Conservation (phyloP, 1,140 invertebrate genomes). For the Sycobia sp. region DNA sequence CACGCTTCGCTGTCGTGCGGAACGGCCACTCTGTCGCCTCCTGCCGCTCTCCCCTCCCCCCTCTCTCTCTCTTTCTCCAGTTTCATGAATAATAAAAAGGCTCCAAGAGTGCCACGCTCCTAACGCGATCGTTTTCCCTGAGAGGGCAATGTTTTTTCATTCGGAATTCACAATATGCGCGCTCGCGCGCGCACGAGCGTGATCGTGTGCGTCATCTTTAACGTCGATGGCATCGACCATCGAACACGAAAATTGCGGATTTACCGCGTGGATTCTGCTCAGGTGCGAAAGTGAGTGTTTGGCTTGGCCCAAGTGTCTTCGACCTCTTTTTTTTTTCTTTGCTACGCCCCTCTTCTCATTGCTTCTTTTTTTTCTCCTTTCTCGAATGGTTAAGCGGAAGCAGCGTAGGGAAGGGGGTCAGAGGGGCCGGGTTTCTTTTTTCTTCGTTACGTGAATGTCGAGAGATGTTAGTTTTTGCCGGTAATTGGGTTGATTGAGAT, state of each 20-base stretch:
- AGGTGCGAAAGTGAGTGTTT: constrained; percentile 3
- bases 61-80: constrained; percentile 45
- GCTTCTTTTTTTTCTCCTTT: no score
- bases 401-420: no score
- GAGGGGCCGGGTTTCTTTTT: no score
- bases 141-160: constrained; percentile 58
- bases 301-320: not conserved
- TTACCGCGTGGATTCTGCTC: constrained; percentile 14
- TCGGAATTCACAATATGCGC: constrained; percentile 51
- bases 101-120: constrained; percentile 49
- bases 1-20: constrained; percentile 25
- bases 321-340: not conserved
- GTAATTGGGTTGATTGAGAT: no score
- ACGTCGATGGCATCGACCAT: constrained; percentile 3
- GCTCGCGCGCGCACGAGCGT: constrained; percentile 1
- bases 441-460: no score
- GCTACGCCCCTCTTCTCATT: no score
- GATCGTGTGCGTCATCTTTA: not conserved
- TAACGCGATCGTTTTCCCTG: constrained; percentile 48
- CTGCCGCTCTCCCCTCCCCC: no score
- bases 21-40: no score
- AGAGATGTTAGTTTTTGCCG: no score
- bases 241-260: constrained; percentile 22
- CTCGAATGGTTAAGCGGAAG: no score
- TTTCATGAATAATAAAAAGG: constrained; percentile 63